A percentile compares a stretch with the other conserved stretches of the same genome.
Conservation (phyloP, 2,113 vertebrate species). For the Gopherus flavomarginatus region DNA sequence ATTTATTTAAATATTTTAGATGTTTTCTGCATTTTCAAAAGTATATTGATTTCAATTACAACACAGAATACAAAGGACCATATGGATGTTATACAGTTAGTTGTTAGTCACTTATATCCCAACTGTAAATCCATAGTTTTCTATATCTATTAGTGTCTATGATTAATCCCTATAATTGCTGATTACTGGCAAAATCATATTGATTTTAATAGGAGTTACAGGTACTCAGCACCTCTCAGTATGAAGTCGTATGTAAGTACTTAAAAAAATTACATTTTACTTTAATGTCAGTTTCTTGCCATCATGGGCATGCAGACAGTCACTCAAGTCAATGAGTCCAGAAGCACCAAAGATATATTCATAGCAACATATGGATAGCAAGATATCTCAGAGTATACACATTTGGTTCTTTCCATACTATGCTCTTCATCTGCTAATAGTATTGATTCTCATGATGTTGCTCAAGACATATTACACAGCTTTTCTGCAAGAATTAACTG, state of each 20-base stretch:
- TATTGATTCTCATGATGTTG: background rate
- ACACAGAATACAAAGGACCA: background rate
- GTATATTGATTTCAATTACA: too few relatives aligned
- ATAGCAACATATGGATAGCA: background rate
- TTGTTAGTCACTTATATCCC: background rate
- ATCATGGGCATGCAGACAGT: background rate
- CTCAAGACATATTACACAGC: background rate
- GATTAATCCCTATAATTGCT: background rate
- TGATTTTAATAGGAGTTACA: background rate
- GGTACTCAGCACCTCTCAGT: background rate
- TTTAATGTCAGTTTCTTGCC: constrained; percentile 18
- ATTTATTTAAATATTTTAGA: too few relatives aligned
- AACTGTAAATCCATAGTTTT: background rate
- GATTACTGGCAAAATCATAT: background rate
- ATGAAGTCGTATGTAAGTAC: background rate
- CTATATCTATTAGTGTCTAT: background rate
- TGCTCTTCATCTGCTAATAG: background rate
- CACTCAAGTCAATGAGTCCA: background rate
- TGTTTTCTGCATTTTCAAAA: too few relatives aligned
- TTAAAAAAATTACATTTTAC: background rate
- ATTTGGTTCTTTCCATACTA: rapidly evolving
- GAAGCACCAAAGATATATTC: background rate
- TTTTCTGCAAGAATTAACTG: constrained; percentile 6
- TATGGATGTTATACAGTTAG: background rate
- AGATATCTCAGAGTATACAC: background rate